phyloP scores from a whole-genome alignment of 35 echinoderm and acorn worm species.

The Chiridota heheva region DNA sequence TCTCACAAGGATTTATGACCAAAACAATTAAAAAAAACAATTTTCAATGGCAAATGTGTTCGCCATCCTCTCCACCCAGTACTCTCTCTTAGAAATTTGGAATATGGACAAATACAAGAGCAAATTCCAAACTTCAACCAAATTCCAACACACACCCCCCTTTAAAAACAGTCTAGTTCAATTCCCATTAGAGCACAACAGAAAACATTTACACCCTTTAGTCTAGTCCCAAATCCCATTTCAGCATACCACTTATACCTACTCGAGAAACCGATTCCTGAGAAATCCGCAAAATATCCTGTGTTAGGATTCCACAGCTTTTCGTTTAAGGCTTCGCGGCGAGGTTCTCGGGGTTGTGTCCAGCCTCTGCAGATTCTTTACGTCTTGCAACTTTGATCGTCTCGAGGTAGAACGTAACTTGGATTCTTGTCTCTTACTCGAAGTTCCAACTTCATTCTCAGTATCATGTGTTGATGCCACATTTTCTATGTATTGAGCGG shows the following conservation, averaged over 20 bases:
- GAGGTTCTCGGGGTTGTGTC: neutral
- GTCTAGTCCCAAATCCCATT: neutral
- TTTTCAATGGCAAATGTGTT: too few species aligned
- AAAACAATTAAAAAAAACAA: too few species aligned
- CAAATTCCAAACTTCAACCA: neutral
- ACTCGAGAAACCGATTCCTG: neutral
- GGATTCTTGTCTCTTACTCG: neutral
- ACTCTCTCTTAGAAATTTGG: too few species aligned
- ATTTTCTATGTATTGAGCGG: neutral
- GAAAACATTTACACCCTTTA: neutral
- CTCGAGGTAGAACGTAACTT: conserved; percentile 5
- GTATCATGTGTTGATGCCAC: neutral
- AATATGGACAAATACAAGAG: too few species aligned
- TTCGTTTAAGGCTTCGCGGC: conserved; percentile 17
- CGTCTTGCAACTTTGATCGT: conserved; percentile 21
- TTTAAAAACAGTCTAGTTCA: neutral
- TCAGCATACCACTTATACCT: neutral
- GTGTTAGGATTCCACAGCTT: conserved; percentile 34
- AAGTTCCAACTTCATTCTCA: neutral
- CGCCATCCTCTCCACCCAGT: too few species aligned
- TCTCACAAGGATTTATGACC: too few species aligned
- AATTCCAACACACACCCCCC: neutral
- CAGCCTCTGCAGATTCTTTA: conserved; percentile 23
- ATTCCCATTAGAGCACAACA: neutral
- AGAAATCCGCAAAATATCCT: neutral